phyloP scores from a whole-genome alignment of 2,113 vertebrate genomes.

The Cromileptes altivelis region DNA sequence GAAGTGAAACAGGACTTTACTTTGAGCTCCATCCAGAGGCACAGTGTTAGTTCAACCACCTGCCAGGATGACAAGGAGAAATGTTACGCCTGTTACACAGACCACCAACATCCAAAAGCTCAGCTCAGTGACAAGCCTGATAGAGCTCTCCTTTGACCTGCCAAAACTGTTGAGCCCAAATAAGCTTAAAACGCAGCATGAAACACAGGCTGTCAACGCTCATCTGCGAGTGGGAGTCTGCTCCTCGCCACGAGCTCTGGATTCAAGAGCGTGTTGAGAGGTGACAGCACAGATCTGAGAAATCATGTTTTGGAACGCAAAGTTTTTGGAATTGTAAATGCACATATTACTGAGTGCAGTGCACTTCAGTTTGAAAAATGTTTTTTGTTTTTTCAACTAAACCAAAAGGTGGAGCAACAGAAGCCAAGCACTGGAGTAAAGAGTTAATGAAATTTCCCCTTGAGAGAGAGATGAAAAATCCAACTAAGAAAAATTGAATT shows the following conservation, averaged over 20 bases:
- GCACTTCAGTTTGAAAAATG: constrained; percentile 11
- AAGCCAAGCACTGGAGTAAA: constrained; percentile 52
- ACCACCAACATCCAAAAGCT: constrained; percentile 53
- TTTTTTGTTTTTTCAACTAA: constrained; percentile 4
- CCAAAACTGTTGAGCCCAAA: constrained; percentile 67
- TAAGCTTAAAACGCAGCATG: constrained; percentile 69
- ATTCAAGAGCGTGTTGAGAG: constrained; percentile 45
- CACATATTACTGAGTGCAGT: constrained; percentile 3
- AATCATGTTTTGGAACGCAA: constrained; percentile 32
- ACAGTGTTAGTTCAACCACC: constrained; percentile 54
- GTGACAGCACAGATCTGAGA: constrained; percentile 50
- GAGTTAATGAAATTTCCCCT: constrained; percentile 71
- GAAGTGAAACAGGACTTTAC: constrained; percentile 46
- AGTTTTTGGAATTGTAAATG: constrained; percentile 45
- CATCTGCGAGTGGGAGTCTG: constrained; percentile 38
- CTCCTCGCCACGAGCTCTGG: constrained; percentile 24
- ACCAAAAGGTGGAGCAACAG: constrained; percentile 41
- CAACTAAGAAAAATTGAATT: constrained; percentile 70
- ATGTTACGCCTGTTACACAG: constrained; percentile 66
- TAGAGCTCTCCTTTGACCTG: constrained; percentile 59
- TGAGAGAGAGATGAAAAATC: constrained; percentile 52
- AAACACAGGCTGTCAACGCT: constrained; percentile 58
- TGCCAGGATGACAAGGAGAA: constrained; percentile 56
- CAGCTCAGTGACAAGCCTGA: constrained; percentile 52
- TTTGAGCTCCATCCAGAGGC: constrained; percentile 43